Conservation (phyloP, 1,140 invertebrate species). For the Cyclina sinensis region DNA sequence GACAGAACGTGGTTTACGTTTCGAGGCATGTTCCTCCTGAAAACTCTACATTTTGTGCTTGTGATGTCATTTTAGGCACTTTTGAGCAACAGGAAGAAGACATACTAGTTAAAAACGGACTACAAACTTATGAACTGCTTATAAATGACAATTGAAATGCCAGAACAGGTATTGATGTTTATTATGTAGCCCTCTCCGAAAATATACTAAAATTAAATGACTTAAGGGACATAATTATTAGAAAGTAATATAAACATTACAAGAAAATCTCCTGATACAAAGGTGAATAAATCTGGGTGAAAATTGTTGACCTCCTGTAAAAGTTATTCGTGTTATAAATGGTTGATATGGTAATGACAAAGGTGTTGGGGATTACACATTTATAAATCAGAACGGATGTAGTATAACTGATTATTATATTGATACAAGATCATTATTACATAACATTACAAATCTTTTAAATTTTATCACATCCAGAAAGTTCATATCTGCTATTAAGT, state of each 20-base stretch:
- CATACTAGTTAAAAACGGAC: too few relatives aligned
- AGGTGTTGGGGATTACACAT: background rate
- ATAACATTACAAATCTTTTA: background rate
- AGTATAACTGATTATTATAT: conserved; percentile 23
- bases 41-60: too few relatives aligned
- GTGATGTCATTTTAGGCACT: too few relatives aligned
- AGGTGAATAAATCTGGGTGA: conserved; percentile 1
- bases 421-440: background rate
- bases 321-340: background rate
- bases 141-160: too few relatives aligned
- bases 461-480: background rate
- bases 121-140: too few relatives aligned
- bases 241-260: background rate
- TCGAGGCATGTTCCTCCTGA: conserved; percentile 21
- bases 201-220: conserved; percentile 5
- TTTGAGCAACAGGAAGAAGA: too few relatives aligned
- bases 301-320: background rate
- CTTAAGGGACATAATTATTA: background rate
- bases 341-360: too few relatives aligned
- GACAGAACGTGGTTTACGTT: conserved; percentile 24
- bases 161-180: background rate
- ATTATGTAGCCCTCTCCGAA: background rate
- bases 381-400: conserved; percentile 21
- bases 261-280: background rate
- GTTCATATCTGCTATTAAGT: background rate